phyloP scores from a whole-genome alignment of 2,888 invertebrate species.

The Caenorhabditis sp. region DNA sequence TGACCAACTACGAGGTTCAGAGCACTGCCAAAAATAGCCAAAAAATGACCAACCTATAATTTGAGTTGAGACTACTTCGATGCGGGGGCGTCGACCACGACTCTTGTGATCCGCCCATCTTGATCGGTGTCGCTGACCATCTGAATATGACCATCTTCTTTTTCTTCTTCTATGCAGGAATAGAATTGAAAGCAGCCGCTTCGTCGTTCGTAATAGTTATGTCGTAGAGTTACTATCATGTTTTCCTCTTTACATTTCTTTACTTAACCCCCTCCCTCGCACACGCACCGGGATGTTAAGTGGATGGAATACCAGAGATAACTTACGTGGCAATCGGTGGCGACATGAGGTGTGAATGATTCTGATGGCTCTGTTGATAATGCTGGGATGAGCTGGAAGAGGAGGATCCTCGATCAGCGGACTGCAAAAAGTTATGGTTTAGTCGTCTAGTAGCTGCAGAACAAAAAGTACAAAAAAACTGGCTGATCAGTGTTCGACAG shows the following conservation, averaged over 20 bases:
- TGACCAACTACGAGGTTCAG: no score
- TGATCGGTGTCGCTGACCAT: conserved; percentile 50
- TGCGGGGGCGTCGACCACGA: conserved; percentile 58
- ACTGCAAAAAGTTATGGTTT: conserved; percentile 41
- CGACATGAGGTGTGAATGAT: conserved; percentile 50
- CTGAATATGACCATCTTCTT: conserved; percentile 56
- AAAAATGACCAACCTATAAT: conserved; percentile 50
- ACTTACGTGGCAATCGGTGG: conserved; percentile 54
- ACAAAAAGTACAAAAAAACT: conserved; percentile 11
- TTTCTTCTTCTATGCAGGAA: no score
- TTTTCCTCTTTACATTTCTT: background rate
- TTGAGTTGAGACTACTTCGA: conserved; percentile 60
- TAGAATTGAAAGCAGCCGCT: no score
- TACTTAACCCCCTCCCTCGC: no score
- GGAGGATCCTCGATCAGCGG: conserved; percentile 54
- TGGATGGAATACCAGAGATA: background rate
- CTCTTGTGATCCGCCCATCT: conserved; percentile 53
- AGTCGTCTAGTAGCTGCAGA: conserved; percentile 24
- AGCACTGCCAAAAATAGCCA: background rate
- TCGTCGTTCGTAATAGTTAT: no score
- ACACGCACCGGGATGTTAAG: conserved; percentile 4
- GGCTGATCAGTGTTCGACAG: conserved; percentile 50
- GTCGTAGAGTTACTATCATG: no score
- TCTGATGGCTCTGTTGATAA: conserved; percentile 5
- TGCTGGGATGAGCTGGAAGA: conserved; percentile 37